Base-by-base conservation (phyloP, 1,140 invertebrate genomes). In the Papilio machaon region DNA sequence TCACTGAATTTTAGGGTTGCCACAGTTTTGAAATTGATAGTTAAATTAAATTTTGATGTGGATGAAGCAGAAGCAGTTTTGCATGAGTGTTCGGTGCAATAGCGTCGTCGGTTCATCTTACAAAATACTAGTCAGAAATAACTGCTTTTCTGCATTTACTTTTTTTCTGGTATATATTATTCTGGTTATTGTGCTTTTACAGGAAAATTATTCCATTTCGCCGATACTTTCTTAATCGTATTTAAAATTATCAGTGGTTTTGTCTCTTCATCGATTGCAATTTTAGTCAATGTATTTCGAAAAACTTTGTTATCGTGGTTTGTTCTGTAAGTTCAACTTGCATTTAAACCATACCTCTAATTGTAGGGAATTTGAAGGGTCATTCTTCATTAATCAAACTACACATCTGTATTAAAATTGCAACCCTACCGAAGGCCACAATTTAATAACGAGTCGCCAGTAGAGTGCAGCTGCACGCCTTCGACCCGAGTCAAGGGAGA, bases 391-490 rank as follows among this genome's bases (percentile, higher is more conserved):
- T 64, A 64, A 64, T 64, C 23, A 64, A 64, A 58, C n/a, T 15
- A 52, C 15, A 52, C 19, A 11, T 30, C 11, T 35, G 30, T 67
- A 67, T 67, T 38, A 78, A 58, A 47, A 30, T 76, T 23, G 49
- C 75, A 78, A 60, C 75, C 75, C 75, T 78, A 60, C n/a, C 64
- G 84, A 86, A 85, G 85, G 85, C 86, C 84, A 86, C 90, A 87
- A 90, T 90, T 90, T 90, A 90, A 90, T 91, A 91, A 91, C 84
- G 84, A 86, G 78, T 83, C 81, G 79, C 84, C 84, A 85, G 84
- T 80, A 82, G 81, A 84, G 54, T 82, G n/a, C 79, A 80, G 81
- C 81, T 82, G 73, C 77, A 43, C 46, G 58, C 23, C 74, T 75
- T 43, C 17, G 60, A 54, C 64, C 46, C 47, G 79, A 76, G 58